Evolutionary conservation across 2,797 vertebrate genomes (phyloP), one percentile per base, ranked within the genome.

Genomic region (Syngnathus acus): DNA sequence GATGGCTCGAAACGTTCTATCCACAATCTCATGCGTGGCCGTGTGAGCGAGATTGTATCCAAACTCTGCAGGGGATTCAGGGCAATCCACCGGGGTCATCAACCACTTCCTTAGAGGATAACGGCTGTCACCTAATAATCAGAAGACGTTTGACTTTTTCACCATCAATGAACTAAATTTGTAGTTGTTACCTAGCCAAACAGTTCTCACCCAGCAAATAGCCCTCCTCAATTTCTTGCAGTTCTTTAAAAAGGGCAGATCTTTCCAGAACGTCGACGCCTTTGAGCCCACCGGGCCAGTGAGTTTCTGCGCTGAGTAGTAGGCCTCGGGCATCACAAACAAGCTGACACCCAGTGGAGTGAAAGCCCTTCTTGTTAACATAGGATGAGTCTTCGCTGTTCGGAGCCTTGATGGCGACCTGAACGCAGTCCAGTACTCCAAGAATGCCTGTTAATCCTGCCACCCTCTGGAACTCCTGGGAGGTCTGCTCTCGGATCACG

Each of bases 321-420:
- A 91, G 74, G 9, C 97, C 97, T 70, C 94, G 77, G 68, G 94
- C 89, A 61, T 99, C 90, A 55, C 95, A 98, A 1, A 95, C 95
- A 78, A 98, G 87, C 70, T 96, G 92, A 70, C 95, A 97, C 76
- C 95, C 95, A 67, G 98, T 89, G 16, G 97, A 99, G 87, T 99
- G 97, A 65, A 97, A 93, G 2, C 96, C 96, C 76, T 94, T 97
- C 71, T 91, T 90, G 75, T 99, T 99, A 69, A 97, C 93, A 0
- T 94, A 98, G 0, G 94, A 94, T 0, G 95, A 83, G 82, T 98
- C 95, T 77, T 98, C 97, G 0, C 94, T 93, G 81, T 95, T 98
- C 1, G 96, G 96, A 0, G 97, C 96, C 86, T 98, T 99, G 80
- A 98, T 98, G 32, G 94, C 90, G 65, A 99, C 88, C 83, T 90